phyloP scores from a whole-genome alignment of 2,888 invertebrate species.

The Pandemis corylana region DNA sequence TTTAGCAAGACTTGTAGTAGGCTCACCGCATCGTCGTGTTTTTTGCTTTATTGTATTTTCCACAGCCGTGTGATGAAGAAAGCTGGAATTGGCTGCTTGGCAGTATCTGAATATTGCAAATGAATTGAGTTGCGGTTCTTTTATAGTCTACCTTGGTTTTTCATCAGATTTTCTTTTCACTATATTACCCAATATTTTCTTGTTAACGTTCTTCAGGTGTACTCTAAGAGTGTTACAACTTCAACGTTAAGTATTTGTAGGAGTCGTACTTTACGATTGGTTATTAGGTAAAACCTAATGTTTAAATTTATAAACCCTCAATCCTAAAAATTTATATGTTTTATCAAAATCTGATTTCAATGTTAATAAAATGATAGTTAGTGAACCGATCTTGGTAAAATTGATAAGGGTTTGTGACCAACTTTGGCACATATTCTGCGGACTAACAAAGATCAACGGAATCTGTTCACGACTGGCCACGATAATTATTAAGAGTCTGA shows the following conservation, averaged over 20 bases:
- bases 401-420: too few species aligned
- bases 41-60: neutral
- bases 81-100: conserved; percentile 1
- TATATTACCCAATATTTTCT: neutral
- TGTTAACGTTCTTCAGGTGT: neutral
- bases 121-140: conserved; percentile 1
- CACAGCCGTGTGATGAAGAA: neutral
- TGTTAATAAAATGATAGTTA: too few species aligned
- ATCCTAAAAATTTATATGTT: too few species aligned
- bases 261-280: too few species aligned
- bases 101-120: conserved; percentile 11
- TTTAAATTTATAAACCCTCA: too few species aligned
- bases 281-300: too few species aligned
- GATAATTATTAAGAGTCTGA: too few species aligned
- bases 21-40: neutral
- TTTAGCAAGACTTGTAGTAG: neutral
- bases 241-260: neutral
- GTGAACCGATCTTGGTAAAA: too few species aligned
- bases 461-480: too few species aligned
- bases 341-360: too few species aligned
- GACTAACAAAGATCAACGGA: too few species aligned
- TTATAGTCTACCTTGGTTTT: neutral
- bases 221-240: neutral
- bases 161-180: neutral
- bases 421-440: too few species aligned